Percentiles rank a stretch among this genome's conserved stretches.
These are phyloP conservation scores for Acrobeloides nanus DNA, from an alignment of 2,888 invertebrate genomes.

Conservation along the genomic window DNA sequence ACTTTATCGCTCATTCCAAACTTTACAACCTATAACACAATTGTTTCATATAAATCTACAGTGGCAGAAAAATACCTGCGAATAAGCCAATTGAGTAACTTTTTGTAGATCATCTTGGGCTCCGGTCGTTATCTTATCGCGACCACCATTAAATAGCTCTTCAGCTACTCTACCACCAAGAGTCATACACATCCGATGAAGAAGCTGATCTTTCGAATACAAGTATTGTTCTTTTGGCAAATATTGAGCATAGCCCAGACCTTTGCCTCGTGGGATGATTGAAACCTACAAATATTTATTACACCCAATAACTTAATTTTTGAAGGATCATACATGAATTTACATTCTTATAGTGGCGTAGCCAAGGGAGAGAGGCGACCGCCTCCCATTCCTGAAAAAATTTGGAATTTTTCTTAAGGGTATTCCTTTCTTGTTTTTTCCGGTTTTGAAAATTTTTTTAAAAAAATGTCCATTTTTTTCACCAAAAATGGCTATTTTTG, in stretches of 20 bases:
- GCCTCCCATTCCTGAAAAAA: too few relatives aligned
- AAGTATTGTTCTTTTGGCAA: conserved; percentile 95
- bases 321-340: too few relatives aligned
- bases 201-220: conserved; percentile 81
- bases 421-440: too few relatives aligned
- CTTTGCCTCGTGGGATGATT: conserved; percentile 79
- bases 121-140: conserved; percentile 93
- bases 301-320: too few relatives aligned
- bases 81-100: conserved; percentile 93
- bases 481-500: too few relatives aligned
- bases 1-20: conserved; percentile 96
- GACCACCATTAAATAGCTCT: conserved; percentile 87
- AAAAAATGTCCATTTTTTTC: too few relatives aligned
- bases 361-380: too few relatives aligned
- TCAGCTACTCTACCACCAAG: conserved; percentile 95
- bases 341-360: too few relatives aligned
- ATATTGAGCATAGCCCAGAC: conserved; percentile 96
- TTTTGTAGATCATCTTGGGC: conserved; percentile 97
- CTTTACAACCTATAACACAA: conserved; percentile 68
- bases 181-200: conserved; percentile 86
- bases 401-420: too few relatives aligned
- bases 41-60: conserved; percentile 1
- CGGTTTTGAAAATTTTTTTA: too few relatives aligned
- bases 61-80: conserved; percentile 65
- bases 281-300: conserved; percentile 64